phyloP scores from a whole-genome alignment of 2,888 invertebrate species.

The Oscheius onirici region DNA sequence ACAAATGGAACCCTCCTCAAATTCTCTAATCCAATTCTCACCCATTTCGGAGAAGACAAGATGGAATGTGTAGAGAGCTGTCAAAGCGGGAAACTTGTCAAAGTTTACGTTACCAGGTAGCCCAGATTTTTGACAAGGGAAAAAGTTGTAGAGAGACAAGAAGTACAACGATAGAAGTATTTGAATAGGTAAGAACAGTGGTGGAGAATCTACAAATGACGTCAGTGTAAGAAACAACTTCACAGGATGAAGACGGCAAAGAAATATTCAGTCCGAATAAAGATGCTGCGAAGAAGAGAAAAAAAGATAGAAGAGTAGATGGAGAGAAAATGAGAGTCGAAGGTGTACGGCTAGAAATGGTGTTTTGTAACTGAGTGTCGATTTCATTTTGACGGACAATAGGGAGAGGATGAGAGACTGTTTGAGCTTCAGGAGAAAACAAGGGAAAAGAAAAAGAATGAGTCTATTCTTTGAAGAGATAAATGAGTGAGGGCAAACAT shows the following conservation, averaged over 20 bases:
- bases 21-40: conserved; percentile 13
- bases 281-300: no score
- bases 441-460: not conserved
- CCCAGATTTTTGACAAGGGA: not conserved
- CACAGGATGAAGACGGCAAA: no score
- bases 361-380: no score
- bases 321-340: no score
- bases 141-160: not conserved
- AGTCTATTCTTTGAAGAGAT: not conserved
- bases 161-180: no score
- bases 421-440: not conserved
- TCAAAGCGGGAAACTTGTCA: not conserved
- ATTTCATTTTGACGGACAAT: no score
- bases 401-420: no score
- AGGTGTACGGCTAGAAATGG: no score
- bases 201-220: not conserved
- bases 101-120: not conserved
- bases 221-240: no score
- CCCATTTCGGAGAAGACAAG: not conserved
- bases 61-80: not conserved
- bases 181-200: no score
- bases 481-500: not conserved
- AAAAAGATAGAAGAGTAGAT: no score
- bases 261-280: no score
- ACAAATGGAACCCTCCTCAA: not conserved